Percentiles rank a stretch among this genome's conserved stretches.
Evolutionary conservation across 2,113 vertebrate genomes (phyloP).

Genomic region (Bubo bubo): DNA sequence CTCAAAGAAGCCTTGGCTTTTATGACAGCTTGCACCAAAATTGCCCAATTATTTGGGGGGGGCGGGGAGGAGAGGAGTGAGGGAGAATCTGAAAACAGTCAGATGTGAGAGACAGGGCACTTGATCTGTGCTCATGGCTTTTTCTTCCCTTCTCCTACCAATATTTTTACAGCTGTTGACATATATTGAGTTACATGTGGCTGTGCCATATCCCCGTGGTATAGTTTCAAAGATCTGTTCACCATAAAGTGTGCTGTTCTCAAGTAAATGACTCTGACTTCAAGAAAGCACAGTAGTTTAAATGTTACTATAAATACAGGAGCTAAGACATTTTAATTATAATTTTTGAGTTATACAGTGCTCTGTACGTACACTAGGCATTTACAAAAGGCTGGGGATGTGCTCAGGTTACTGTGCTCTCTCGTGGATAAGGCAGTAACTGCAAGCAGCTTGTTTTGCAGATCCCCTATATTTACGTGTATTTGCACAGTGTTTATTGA

Average conservation of each 20-base stretch:
- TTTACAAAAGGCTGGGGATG: constrained; percentile 74
- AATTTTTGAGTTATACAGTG: constrained; percentile 85
- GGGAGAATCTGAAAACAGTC: constrained; percentile 74
- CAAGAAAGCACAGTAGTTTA: constrained; percentile 83
- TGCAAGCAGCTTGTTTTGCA: constrained; percentile 59
- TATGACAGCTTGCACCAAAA: constrained; percentile 80
- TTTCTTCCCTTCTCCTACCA: constrained; percentile 76
- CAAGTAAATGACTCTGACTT: constrained; percentile 83
- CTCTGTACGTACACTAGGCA: constrained; percentile 73
- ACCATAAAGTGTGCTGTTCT: constrained; percentile 85
- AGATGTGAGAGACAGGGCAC: constrained; percentile 74
- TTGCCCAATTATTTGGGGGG: constrained; percentile 79
- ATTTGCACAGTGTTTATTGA: constrained; percentile 21
- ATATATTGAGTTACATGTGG: constrained; percentile 90
- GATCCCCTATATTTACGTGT: not conserved
- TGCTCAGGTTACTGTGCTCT: constrained; percentile 75
- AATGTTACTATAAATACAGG: constrained; percentile 88
- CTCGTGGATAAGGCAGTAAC: constrained; percentile 78
- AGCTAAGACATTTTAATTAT: constrained; percentile 88
- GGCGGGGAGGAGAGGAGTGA: not conserved
- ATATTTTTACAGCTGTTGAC: constrained; percentile 93
- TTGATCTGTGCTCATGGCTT: constrained; percentile 74
- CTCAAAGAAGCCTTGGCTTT: constrained; percentile 83
- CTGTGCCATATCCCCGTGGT: constrained; percentile 81
- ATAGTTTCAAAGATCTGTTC: constrained; percentile 86